phyloP scores from a whole-genome alignment of 2,113 vertebrate genomes.

The Ictidomys tridecemlineatus region DNA sequence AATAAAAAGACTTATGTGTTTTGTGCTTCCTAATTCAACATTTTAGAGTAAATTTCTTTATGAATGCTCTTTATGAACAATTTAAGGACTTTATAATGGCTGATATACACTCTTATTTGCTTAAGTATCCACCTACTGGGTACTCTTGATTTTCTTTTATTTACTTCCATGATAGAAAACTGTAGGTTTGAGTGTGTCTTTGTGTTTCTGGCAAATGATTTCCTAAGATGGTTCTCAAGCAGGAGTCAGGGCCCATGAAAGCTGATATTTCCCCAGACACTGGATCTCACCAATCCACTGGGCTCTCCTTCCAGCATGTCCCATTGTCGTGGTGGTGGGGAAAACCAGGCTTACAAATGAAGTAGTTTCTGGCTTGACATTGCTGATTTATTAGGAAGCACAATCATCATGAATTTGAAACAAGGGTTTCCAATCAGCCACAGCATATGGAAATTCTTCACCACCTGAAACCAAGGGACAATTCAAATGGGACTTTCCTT shows the following conservation, averaged over 20 bases:
- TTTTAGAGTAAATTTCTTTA: neutral
- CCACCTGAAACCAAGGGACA: neutral
- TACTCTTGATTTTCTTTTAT: neutral
- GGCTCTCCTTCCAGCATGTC: neutral
- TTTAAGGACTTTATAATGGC: neutral
- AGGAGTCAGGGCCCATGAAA: accelerated
- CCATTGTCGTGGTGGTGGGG: too few relatives aligned
- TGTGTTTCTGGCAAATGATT: neutral
- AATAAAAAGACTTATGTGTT: neutral
- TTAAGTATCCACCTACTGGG: neutral
- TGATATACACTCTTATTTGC: neutral
- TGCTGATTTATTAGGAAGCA: neutral
- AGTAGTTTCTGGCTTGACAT: neutral
- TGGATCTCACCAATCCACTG: too few relatives aligned
- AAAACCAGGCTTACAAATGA: neutral
- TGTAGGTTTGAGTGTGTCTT: neutral
- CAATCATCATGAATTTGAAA: neutral
- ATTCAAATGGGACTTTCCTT: neutral
- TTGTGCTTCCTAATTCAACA: neutral
- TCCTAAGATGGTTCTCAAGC: neutral
- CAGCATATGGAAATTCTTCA: neutral
- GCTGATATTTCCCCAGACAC: neutral
- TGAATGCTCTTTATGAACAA: neutral
- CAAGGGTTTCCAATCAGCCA: neutral
- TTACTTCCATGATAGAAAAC: neutral